Evolutionary conservation across 2,113 vertebrate species (phyloP), one percentile per base, ranked within the genome.

Genomic region (Sinocyclocheilus anshuiensis): DNA sequence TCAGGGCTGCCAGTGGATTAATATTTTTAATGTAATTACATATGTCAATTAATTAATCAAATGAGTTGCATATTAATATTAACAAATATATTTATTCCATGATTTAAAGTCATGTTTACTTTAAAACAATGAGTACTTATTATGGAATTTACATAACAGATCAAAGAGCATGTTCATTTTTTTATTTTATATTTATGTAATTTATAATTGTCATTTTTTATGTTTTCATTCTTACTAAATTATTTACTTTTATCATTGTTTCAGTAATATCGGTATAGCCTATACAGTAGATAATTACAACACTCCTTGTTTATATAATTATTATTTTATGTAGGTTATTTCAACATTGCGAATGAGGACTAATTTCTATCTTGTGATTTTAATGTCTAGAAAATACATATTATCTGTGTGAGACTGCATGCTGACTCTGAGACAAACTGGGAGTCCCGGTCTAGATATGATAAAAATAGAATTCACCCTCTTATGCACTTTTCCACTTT

Each of bases 401-500:
- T 4, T 18, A 50, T 76, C 0, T 24, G 1, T 45, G 42, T 29
- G 39, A 11, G n/a, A 6, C 20, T 74, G 20, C 20, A 24, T 42
- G 74, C 45, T 36, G 24, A 53, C 29, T 79, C 77, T 36, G n/a
- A 36, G 3, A 78, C 26, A 33, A 57, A 57, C 26, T 77, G 26
- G 29, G 26, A 48, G 50, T 42, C 42, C 42, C 1, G 42, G 53
- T 24, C 42, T 67, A 29, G 24, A 39, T 80, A 48, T 65, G 39
- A 11, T n/a, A 26, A 81, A 81, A 81, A 81, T 1, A 26, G 24
- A 48, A 26, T 22, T 71, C 11, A 45, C 11, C 36, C 57, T 65
- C 29, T 85, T 77, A 26, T 85, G 24, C 26, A 33, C 61, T 59
- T 69, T 26, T 80, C 48, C 63, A 36, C 61, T 24, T 86, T 50